These are phyloP conservation scores for Nomada fucata DNA, from an alignment of 2,888 invertebrate genomes.

Conservation along the genomic window DNA sequence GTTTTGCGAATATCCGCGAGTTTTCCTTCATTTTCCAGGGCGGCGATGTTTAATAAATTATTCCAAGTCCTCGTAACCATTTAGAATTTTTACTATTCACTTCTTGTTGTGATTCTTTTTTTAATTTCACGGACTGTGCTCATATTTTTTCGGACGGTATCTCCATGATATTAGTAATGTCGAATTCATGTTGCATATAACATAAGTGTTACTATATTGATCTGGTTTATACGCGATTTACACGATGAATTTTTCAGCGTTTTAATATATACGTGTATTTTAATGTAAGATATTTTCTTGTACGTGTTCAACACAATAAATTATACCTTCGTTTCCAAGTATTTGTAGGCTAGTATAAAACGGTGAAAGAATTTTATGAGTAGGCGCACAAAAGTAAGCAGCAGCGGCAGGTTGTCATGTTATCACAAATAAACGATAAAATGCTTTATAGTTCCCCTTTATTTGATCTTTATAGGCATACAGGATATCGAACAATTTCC, in stretches of 20 bases:
- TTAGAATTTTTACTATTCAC: not conserved
- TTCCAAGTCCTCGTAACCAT: not conserved
- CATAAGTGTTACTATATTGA: not conserved
- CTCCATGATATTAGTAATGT: not conserved
- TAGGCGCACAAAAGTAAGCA: not conserved
- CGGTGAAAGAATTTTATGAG: not conserved
- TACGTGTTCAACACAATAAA: constrained; percentile 59
- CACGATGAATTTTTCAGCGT: not conserved
- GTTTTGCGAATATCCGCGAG: constrained; percentile 17
- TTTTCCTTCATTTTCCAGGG: not conserved
- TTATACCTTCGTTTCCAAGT: constrained; percentile 55
- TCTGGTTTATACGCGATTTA: not conserved
- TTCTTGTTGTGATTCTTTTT: constrained; percentile 6
- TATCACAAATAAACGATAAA: not conserved
- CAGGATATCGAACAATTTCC: constrained; percentile 68
- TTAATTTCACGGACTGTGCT: not conserved
- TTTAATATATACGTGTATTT: constrained; percentile 15
- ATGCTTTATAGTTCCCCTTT: constrained; percentile 50
- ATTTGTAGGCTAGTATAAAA: not conserved
- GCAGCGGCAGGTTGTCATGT: not conserved
- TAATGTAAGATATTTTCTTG: constrained; percentile 46
- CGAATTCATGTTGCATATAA: not conserved
- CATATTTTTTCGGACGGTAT: not conserved
- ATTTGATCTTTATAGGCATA: constrained; percentile 60
- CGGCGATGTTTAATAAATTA: constrained; percentile 6